These are phyloP conservation scores for Ceratothoa steindachneri DNA, from an alignment of 2,888 invertebrate genomes.

Conservation along the genomic window DNA sequence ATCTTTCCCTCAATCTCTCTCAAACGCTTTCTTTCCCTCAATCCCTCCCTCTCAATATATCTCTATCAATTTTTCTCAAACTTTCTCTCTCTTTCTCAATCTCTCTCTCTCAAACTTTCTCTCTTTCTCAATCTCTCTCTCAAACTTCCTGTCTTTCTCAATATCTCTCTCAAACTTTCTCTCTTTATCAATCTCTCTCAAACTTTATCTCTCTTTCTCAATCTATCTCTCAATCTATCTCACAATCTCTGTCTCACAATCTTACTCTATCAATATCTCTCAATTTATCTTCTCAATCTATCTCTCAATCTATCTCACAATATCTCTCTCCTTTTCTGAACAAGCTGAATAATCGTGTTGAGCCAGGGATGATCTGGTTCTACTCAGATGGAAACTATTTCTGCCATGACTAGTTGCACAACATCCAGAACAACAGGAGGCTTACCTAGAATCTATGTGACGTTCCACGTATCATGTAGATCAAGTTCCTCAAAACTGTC, in stretches of 20 bases:
- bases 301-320: neutral
- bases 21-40: no score
- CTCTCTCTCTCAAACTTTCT: neutral
- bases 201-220: neutral
- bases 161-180: neutral
- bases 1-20: neutral
- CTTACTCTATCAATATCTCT: neutral
- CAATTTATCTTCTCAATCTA: neutral
- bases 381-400: no score
- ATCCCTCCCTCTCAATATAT: no score
- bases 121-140: neutral
- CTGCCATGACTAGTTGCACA: no score
- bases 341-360: no score
- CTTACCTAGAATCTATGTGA: no score
- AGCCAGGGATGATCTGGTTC: no score
- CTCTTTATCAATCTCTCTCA: neutral
- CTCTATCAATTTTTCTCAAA: neutral
- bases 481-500: no score
- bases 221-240: neutral
- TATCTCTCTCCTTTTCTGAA: neutral
- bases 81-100: neutral
- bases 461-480: no score
- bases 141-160: neutral
- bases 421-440: no score
- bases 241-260: neutral